Evolutionary conservation across 64 coral and sea anemone species (phyloP), one percentile per base, ranked within the genome.

Genomic region (Exaiptasia diaphana): DNA sequence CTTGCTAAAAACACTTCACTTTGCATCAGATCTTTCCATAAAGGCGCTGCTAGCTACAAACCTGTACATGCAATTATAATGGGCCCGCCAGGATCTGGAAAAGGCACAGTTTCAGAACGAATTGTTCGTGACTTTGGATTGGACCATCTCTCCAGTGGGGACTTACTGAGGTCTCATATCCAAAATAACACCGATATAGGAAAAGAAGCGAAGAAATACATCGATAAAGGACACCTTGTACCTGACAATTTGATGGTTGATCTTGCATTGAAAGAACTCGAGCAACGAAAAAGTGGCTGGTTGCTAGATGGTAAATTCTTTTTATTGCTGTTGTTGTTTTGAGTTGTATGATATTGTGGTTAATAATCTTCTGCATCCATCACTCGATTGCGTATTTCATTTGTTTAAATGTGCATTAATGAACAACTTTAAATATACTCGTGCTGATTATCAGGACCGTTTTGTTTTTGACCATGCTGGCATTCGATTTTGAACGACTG

Each of bases 211-310:
- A 92, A 99, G 53, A 68, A 57, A 40, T 93, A 80, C 73, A 92
- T 99, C 17, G 89, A 92, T 41, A 78, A 81, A 44, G 95, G 95
- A 57, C 73, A 31, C 11, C 89, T 99, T 39, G 90, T 99, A 56
- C 95, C 95, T 25, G 95, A 99, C 56, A 64, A 99, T 29, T 67
- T 99, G 57, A 93, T 99, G 90, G 76, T 99, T 23, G 85, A 99
- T 53, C 80, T 99, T 60, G 88, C 93, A 37, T 31, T 88, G 27
- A 83, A 92, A 37, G 86, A 85, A 44, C 67, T 85, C 1, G 77
- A 88, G 22, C 63, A 85, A 18, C 53, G 56, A 15, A 92, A 83
- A 48, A 67, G 67, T 50, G 81, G 81, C 50, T 99, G 86, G 81
- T 79, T 99, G 42, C 74, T 99, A 9, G 95, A 99, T 63, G 95